These are phyloP conservation scores for Microchirus variegatus DNA, from an alignment of 2,797 vertebrate species.

Conservation along the genomic window DNA sequence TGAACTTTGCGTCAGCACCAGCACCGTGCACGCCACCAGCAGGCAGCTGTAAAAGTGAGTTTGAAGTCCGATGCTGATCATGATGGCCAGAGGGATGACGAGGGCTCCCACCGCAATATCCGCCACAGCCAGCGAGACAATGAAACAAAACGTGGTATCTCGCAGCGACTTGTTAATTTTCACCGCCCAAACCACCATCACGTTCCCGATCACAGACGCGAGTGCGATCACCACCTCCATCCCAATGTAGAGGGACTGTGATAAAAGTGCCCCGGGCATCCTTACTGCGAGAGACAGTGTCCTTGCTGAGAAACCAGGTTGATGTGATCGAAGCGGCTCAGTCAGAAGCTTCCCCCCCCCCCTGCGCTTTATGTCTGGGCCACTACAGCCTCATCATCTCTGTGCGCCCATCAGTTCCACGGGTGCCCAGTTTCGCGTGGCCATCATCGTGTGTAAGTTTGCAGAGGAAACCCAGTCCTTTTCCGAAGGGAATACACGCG, in stretches of 20 bases:
- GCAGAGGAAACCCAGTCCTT: slow-evolving; percentile 15
- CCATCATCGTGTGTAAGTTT: slow-evolving; percentile 14
- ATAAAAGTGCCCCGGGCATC: slow-evolving; percentile 83
- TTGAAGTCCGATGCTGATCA: slow-evolving; percentile 91
- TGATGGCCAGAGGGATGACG: slow-evolving; percentile 95
- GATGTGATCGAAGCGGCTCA: slow-evolving; percentile 1
- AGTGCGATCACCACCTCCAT: slow-evolving; percentile 94
- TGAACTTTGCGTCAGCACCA: slow-evolving; percentile 98
- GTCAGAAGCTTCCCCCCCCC: slow-evolving; percentile 5
- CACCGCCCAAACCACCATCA: slow-evolving; percentile 98
- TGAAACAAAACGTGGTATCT: slow-evolving; percentile 96
- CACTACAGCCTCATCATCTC: slow-evolving; percentile 13
- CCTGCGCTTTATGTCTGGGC: background rate
- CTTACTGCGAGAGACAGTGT: slow-evolving; percentile 32
- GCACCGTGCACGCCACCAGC: slow-evolving; percentile 92
- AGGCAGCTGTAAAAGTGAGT: slow-evolving; percentile 97
- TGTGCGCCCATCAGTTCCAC: slow-evolving; percentile 34
- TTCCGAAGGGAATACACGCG: background rate
- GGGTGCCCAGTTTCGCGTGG: slow-evolving; percentile 3
- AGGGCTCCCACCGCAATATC: slow-evolving; percentile 95
- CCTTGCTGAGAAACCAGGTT: slow-evolving; percentile 21
- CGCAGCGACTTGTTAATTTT: slow-evolving; percentile 92
- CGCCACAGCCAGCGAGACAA: slow-evolving; percentile 94
- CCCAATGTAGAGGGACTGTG: slow-evolving; percentile 88
- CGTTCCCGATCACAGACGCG: slow-evolving; percentile 93